phyloP scores from a whole-genome alignment of 2,797 vertebrate genomes.

The Gobionotothen gibberifrons region DNA sequence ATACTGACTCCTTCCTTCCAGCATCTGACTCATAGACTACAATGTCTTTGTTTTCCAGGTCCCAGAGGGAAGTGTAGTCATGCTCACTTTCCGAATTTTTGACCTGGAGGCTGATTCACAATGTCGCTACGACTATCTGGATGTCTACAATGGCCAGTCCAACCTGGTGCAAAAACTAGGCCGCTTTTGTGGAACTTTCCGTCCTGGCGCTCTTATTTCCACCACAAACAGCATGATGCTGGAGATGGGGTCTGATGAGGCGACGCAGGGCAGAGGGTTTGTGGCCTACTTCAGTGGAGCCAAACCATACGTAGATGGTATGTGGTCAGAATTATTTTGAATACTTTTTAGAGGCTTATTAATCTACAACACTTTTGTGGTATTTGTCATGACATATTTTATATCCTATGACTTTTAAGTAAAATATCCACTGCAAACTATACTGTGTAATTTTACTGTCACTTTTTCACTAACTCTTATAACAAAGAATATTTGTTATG shows the following conservation, averaged over 20 bases:
- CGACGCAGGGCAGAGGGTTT: constrained; percentile 87
- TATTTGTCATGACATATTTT: too few relatives aligned
- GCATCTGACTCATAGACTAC: constrained; percentile 18
- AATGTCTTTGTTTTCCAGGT: constrained; percentile 80
- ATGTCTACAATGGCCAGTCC: constrained; percentile 88
- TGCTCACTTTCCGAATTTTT: constrained; percentile 89
- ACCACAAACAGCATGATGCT: constrained; percentile 90
- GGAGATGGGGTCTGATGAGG: constrained; percentile 88
- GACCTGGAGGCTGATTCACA: constrained; percentile 90
- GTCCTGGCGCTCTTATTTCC: constrained; percentile 88
- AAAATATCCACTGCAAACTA: too few relatives aligned
- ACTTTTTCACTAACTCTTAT: too few relatives aligned
- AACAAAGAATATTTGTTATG: too few relatives aligned
- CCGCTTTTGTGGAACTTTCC: constrained; percentile 92
- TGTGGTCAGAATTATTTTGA: constrained; percentile 9
- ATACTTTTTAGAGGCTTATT: too few relatives aligned
- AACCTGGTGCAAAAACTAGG: constrained; percentile 87
- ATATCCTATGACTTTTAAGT: too few relatives aligned
- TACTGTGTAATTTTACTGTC: too few relatives aligned
- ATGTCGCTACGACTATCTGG: constrained; percentile 91
- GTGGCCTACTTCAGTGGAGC: constrained; percentile 87
- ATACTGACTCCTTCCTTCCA: constrained; percentile 6
- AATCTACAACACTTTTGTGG: too few relatives aligned
- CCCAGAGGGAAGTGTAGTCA: constrained; percentile 88
- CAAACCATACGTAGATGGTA: constrained; percentile 85